These are phyloP conservation scores for Tauraco hartlaubi DNA, from an alignment of 2,797 vertebrate species.

Conservation along the genomic window DNA sequence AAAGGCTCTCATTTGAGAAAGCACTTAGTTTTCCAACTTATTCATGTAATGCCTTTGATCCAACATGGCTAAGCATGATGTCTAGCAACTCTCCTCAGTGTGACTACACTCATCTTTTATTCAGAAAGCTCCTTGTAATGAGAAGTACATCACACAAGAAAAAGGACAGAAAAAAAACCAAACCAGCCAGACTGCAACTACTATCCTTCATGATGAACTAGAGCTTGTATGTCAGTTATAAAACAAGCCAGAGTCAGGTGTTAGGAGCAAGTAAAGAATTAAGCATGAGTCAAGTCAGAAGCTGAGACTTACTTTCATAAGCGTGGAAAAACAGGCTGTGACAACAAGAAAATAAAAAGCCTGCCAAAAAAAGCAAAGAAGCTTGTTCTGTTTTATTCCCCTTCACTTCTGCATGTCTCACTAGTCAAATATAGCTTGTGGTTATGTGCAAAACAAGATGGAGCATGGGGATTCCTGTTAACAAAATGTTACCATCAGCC, in stretches of 20 bases:
- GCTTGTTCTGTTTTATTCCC: not conserved
- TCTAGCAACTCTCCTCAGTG: not conserved
- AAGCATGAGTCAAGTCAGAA: not conserved
- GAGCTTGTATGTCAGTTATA: not conserved
- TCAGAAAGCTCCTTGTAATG: not conserved
- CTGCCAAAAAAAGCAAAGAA: not conserved
- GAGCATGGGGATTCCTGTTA: not conserved
- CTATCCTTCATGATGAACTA: not conserved
- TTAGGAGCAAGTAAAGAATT: not conserved
- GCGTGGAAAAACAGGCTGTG: not conserved
- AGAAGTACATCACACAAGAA: not conserved
- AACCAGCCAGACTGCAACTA: not conserved
- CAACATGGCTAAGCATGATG: not conserved
- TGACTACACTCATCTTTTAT: constrained; percentile 28
- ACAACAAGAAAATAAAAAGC: not conserved
- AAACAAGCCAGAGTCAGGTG: not conserved
- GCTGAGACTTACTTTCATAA: not conserved
- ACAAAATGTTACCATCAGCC: not conserved
- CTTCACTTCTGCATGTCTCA: not conserved
- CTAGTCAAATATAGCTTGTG: not conserved
- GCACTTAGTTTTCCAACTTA: not conserved
- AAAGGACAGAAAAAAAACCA: too few species aligned
- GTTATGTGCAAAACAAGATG: not conserved
- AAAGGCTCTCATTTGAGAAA: not conserved
- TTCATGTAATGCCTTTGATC: not conserved